Evolutionary conservation across 2,797 vertebrate species (phyloP).

Genomic region (Gallinago solitaria): DNA sequence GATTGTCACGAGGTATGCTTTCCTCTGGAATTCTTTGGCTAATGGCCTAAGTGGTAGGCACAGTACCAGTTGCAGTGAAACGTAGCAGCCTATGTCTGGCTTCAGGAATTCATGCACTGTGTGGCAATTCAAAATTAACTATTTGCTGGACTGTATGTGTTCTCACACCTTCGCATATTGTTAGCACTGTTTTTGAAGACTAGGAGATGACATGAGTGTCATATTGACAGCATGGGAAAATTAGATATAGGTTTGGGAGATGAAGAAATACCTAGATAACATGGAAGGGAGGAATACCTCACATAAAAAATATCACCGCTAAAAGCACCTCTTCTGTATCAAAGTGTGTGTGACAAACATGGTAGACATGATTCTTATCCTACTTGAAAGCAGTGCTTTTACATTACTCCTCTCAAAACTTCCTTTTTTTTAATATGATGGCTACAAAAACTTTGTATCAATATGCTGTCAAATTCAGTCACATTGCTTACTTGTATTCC

Average conservation of each 20-base stretch:
- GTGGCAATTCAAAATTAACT: not conserved
- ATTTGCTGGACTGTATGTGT: not conserved
- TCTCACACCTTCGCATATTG: not conserved
- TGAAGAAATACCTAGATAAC: not conserved
- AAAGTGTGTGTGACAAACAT: not conserved
- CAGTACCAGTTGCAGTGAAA: not conserved
- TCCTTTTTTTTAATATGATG: not conserved
- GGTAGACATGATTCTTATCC: not conserved
- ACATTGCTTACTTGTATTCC: not conserved
- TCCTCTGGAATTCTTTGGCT: not conserved
- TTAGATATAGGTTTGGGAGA: not conserved
- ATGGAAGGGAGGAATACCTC: not conserved
- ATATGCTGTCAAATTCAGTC: not conserved
- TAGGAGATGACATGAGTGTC: not conserved
- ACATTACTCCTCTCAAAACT: not conserved
- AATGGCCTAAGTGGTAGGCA: not conserved
- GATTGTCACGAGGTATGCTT: not conserved
- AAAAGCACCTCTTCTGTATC: not conserved
- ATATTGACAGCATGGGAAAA: not conserved
- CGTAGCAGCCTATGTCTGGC: not conserved
- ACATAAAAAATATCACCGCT: not conserved
- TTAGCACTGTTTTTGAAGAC: not conserved
- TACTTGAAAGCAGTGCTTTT: not conserved
- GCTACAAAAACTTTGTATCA: not conserved
- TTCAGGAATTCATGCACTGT: not conserved